A percentile compares a stretch with the other conserved stretches of the same genome.
phyloP scores from a whole-genome alignment of 1,140 invertebrate species.

The Calephelis virginiensis region DNA sequence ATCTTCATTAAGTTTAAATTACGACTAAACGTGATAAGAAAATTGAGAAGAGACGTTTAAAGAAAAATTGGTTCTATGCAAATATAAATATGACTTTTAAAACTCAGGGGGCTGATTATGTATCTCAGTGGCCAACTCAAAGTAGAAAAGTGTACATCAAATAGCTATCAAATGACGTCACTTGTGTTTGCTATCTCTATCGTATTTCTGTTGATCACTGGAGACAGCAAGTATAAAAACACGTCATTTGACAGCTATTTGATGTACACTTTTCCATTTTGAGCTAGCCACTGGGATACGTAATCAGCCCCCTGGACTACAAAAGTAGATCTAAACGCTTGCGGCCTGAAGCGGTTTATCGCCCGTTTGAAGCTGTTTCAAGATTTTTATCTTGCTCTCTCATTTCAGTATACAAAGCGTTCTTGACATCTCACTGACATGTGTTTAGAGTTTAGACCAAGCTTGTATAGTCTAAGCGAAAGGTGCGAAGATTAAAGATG shows the following conservation, averaged over 20 bases:
- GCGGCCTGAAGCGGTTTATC: constrained; percentile 41
- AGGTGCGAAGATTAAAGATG: constrained; percentile 76
- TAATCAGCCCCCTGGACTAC: too few species aligned
- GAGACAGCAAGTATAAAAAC: too few species aligned
- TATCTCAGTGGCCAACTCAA: too few species aligned
- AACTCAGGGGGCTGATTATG: too few species aligned
- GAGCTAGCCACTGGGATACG: too few species aligned
- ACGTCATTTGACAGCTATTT: too few species aligned
- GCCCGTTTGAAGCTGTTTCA: constrained; percentile 60
- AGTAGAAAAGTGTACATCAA: too few species aligned
- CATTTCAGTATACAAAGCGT: constrained; percentile 70
- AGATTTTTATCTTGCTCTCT: constrained; percentile 71
- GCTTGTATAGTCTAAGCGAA: constrained; percentile 51
- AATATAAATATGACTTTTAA: neutral
- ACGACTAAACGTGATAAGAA: neutral
- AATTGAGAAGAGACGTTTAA: neutral
- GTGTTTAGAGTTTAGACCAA: constrained; percentile 47
- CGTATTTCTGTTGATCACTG: too few species aligned
- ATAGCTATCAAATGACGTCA: too few species aligned
- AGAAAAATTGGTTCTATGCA: neutral
- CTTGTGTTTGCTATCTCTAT: too few species aligned
- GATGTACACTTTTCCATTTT: too few species aligned
- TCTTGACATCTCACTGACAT: constrained; percentile 44
- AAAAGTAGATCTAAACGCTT: constrained; percentile 10
- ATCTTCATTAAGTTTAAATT: too few species aligned